Base-by-base conservation (phyloP, 2,113 vertebrate species). In the Leptosomus discolor region DNA sequence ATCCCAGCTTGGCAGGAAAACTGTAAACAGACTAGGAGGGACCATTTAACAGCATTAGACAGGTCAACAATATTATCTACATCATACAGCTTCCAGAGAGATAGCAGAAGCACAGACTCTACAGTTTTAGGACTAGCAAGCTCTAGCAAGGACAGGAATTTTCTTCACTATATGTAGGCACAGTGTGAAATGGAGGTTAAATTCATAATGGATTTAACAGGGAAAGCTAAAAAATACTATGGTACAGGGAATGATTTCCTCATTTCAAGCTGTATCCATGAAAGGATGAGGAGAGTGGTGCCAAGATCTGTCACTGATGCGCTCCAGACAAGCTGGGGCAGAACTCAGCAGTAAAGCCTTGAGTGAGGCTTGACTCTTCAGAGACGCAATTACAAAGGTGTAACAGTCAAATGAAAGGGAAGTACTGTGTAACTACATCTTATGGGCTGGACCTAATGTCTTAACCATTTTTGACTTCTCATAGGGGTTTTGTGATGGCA, bases 1-100 rank as follows among this genome's bases (percentile, higher is more conserved):
- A 95, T 97, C 94, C 92, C 95, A 96, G 91, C 87, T 78, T 97
- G 96, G 94, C 91, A 97, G 63, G 76, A 96, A 90, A 96, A 95
- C 94, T 97, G 92, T 96, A 97, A 97, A 97, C 92, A 95, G 96
- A 93, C 92, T 96, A 81, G 94, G 90, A 96, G 83, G 88, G 80
- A 95, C 94, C 95, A 94, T 96, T 97, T 97, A 94, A 95, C 92
- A 97, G 89, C 88, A 96, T 95, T 97, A 97, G 91, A 54, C 60
- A 91, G 91, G 97, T 97, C 95, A 96, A 96, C 74, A 97, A 78
- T 90, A 97, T 96, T 96, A 96, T 96, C 95, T 92, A 24, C 71
- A 85, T 83, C 85, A 73, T 54, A 81, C 82, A 85, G 80, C 83
- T 96, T 97, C 89, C 77, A 92, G 89, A 78, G n/a, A 95, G 48